Evolutionary conservation across 2,888 invertebrate genomes (phyloP).

Genomic region (Neoaliturus tenellus): DNA sequence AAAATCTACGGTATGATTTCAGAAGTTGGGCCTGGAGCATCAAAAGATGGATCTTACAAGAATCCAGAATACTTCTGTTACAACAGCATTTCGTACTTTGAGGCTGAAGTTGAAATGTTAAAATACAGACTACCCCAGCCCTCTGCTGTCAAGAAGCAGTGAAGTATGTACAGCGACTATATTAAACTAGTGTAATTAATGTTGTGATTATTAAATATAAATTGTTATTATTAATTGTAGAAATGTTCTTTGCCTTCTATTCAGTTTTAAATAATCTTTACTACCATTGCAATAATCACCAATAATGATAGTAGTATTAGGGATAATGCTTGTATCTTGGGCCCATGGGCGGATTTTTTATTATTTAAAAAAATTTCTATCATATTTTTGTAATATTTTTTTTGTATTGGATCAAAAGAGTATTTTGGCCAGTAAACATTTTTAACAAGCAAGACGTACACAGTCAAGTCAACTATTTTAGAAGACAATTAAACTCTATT

Average conservation of each 20-base stretch:
- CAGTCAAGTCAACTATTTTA: too few relatives aligned
- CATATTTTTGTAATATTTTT: too few relatives aligned
- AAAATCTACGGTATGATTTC: slow-evolving; percentile 63
- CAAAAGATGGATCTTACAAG: slow-evolving; percentile 85
- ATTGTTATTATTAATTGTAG: not conserved
- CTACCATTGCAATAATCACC: too few relatives aligned
- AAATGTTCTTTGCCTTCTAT: not conserved
- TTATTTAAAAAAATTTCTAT: too few relatives aligned
- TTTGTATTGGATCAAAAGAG: too few relatives aligned
- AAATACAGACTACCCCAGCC: slow-evolving; percentile 88
- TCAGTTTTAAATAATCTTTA: too few relatives aligned
- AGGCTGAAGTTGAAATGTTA: slow-evolving; percentile 91
- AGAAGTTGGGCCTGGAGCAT: slow-evolving; percentile 85
- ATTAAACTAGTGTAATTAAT: slow-evolving; percentile 12
- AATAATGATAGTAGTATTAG: too few relatives aligned
- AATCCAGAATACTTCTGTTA: slow-evolving; percentile 93
- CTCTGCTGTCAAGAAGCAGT: slow-evolving; percentile 74
- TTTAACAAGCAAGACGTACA: too few relatives aligned
- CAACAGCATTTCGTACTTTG: slow-evolving; percentile 84
- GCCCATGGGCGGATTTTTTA: too few relatives aligned
- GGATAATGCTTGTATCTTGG: too few relatives aligned
- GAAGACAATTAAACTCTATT: too few relatives aligned
- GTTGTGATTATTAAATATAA: not conserved
- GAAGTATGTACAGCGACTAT: not conserved
- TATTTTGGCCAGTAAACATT: too few relatives aligned